Conservation (phyloP, 1,140 invertebrate species). For the Eulimnadia texana region DNA sequence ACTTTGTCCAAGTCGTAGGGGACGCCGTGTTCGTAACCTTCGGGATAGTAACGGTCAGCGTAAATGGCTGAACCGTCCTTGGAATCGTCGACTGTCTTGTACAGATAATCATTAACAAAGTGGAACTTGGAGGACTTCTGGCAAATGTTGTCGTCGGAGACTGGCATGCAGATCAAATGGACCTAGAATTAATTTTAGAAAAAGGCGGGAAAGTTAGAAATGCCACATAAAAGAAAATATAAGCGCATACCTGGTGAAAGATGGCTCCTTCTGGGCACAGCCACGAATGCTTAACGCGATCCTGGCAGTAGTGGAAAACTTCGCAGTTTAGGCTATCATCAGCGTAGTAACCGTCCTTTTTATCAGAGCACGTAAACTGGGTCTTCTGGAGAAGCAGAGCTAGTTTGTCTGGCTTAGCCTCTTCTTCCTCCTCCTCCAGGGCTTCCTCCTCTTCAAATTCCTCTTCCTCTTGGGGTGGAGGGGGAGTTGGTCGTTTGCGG, state of each 20-base stretch:
- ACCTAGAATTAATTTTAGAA: constrained; percentile 38
- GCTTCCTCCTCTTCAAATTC: constrained; percentile 21
- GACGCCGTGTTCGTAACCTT: constrained; percentile 22
- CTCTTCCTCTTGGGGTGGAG: too few species aligned
- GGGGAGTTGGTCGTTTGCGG: background rate
- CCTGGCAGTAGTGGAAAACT: constrained; percentile 88
- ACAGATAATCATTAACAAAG: constrained; percentile 83
- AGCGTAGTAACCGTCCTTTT: constrained; percentile 79
- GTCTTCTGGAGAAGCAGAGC: constrained; percentile 61
- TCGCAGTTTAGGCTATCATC: constrained; percentile 77
- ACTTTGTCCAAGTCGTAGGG: constrained; percentile 8
- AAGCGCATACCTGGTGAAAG: constrained; percentile 60
- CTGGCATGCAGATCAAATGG: constrained; percentile 84
- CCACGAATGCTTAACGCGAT: constrained; percentile 78
- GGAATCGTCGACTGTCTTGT: constrained; percentile 68
- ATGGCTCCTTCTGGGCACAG: constrained; percentile 81
- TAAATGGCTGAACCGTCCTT: constrained; percentile 61
- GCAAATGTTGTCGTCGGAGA: constrained; percentile 73
- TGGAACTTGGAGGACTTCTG: constrained; percentile 76
- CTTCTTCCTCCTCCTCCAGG: constrained; percentile 53
- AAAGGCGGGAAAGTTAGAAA: background rate
- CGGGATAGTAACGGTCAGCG: constrained; percentile 50
- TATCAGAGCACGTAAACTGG: constrained; percentile 61
- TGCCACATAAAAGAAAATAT: background rate
- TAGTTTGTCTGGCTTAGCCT: constrained; percentile 70